phyloP scores from a whole-genome alignment of 2,888 invertebrate species.

The Cosmia trapezina region DNA sequence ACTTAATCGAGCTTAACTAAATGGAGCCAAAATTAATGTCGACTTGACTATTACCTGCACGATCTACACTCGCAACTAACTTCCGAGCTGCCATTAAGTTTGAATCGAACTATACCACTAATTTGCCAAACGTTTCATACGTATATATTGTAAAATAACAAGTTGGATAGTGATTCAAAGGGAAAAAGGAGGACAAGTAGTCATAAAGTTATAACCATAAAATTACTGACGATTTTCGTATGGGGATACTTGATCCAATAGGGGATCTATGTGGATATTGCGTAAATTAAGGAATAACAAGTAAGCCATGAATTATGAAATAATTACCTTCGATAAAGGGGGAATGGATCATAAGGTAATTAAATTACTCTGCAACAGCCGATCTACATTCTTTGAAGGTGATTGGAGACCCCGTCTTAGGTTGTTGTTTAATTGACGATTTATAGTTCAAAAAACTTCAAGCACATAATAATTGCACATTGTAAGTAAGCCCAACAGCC shows the following conservation, averaged over 20 bases:
- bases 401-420: background rate
- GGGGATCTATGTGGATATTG: no score
- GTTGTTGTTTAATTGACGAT: constrained; percentile 22
- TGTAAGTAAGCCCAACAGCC: constrained; percentile 1
- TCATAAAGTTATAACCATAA: no score
- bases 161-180: no score
- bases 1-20: no score
- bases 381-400: background rate
- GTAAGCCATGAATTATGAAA: background rate
- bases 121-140: background rate
- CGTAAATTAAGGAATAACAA: background rate
- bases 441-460: constrained; percentile 28
- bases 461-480: constrained; percentile 15
- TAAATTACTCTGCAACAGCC: constrained; percentile 6
- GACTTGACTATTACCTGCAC: no score
- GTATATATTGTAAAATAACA: no score
- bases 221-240: no score
- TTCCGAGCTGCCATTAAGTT: no score
- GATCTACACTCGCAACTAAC: no score
- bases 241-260: no score
- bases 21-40: no score
- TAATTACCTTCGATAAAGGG: background rate
- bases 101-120: background rate
- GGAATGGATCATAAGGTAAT: background rate
- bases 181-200: no score